Evolutionary conservation across 2,888 invertebrate species (phyloP).

Genomic region (Rhodophaea formosa): DNA sequence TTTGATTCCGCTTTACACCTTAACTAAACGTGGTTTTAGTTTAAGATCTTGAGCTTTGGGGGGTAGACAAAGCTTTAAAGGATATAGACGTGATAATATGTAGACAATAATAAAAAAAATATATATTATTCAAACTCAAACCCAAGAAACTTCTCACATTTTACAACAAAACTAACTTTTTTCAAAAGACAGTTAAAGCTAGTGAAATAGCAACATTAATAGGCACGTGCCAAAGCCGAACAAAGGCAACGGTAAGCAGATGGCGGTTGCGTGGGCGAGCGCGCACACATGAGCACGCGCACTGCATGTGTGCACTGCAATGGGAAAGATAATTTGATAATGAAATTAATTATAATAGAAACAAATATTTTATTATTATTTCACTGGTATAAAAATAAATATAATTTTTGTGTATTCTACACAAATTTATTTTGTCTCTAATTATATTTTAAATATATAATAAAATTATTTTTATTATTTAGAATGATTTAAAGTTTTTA

Average conservation of each 20-base stretch:
- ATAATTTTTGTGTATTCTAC: no score
- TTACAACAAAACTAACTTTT: not conserved
- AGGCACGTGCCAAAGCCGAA: conserved; percentile 63
- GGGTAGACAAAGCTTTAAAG: no score
- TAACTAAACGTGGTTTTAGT: no score
- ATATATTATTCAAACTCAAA: not conserved
- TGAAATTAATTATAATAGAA: not conserved
- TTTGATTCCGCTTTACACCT: no score
- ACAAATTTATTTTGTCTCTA: no score
- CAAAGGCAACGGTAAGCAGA: conserved; percentile 66
- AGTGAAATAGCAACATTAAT: conserved; percentile 23
- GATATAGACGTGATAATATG: no score
- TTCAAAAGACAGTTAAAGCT: not conserved
- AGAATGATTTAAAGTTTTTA: no score
- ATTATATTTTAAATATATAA: no score
- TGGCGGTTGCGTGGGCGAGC: conserved; percentile 58
- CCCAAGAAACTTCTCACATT: not conserved
- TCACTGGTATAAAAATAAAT: no score
- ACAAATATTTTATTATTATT: not conserved
- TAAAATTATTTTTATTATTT: no score
- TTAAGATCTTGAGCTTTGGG: no score
- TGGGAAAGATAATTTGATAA: conserved; percentile 9
- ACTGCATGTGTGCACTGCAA: not conserved
- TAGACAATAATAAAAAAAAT: no score
- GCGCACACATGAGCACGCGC: conserved; percentile 37